Conservation (phyloP, 1,140 invertebrate genomes). For the Aphelenchoides besseyi region DNA sequence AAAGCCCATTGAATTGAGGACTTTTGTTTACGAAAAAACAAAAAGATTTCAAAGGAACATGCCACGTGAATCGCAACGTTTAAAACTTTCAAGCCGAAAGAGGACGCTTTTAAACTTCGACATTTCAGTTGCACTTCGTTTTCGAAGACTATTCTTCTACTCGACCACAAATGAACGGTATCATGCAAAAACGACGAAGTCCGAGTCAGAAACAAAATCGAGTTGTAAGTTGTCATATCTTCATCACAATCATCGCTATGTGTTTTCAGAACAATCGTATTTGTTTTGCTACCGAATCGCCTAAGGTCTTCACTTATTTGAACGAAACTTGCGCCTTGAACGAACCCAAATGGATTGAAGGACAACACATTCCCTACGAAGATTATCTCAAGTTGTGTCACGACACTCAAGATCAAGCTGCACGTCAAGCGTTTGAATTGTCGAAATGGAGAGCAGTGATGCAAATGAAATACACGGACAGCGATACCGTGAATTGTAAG, state of each 20-base stretch:
- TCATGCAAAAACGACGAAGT: slow-evolving; percentile 13
- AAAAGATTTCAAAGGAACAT: background rate
- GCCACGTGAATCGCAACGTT: too few species aligned
- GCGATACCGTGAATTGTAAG: background rate
- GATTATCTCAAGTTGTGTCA: background rate
- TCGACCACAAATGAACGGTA: slow-evolving; percentile 17
- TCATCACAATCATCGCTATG: background rate
- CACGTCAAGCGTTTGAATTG: background rate
- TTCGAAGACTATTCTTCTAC: slow-evolving; percentile 32
- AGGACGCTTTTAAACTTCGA: too few species aligned
- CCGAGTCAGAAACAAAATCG: background rate
- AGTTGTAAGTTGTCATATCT: background rate
- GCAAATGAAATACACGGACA: background rate
- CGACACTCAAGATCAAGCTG: background rate
- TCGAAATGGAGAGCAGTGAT: background rate
- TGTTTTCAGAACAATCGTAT: slow-evolving; percentile 9
- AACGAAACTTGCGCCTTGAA: background rate
- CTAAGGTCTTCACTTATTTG: slow-evolving; percentile 6
- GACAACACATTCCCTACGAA: background rate
- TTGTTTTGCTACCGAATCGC: background rate
- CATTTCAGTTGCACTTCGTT: slow-evolving; percentile 38
- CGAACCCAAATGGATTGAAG: background rate
- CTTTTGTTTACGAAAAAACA: background rate
- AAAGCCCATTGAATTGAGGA: too few species aligned
- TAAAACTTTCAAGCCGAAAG: too few species aligned